Evolutionary conservation across 2,888 invertebrate genomes (phyloP).

Genomic region (Gnatocerus cornutus): DNA sequence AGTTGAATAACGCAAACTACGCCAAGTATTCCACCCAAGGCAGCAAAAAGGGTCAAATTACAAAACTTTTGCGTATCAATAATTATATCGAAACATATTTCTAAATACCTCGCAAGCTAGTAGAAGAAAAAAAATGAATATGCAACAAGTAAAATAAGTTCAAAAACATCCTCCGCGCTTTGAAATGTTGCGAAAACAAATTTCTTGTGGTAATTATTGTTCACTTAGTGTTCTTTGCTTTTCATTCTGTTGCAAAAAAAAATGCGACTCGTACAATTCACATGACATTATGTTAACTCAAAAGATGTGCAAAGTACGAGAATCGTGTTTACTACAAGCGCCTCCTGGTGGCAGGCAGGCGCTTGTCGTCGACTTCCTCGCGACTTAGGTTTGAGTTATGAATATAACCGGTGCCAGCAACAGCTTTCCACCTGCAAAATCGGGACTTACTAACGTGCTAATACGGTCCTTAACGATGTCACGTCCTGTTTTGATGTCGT

Average conservation of each 20-base stretch:
- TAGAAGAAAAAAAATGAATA: too few relatives aligned
- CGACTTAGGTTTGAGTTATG: slow-evolving; percentile 30
- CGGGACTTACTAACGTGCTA: slow-evolving; percentile 42
- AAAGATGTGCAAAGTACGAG: too few relatives aligned
- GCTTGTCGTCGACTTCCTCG: slow-evolving; percentile 10
- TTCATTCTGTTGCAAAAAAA: too few relatives aligned
- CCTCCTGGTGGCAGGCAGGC: not conserved
- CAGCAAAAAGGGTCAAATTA: not conserved
- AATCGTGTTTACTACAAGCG: not conserved
- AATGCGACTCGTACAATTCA: too few relatives aligned
- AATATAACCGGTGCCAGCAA: slow-evolving; percentile 22
- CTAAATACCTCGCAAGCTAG: too few relatives aligned
- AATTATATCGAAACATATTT: not conserved
- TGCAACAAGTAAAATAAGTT: too few relatives aligned
- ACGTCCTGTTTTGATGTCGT: slow-evolving; percentile 52
- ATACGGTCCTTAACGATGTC: slow-evolving; percentile 49
- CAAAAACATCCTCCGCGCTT: too few relatives aligned
- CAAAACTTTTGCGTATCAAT: too few relatives aligned
- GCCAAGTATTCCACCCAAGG: not conserved
- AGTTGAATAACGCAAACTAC: not conserved
- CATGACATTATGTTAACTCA: too few relatives aligned
- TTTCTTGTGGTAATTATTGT: too few relatives aligned
- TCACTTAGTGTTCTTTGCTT: too few relatives aligned
- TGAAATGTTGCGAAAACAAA: too few relatives aligned
- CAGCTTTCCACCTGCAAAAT: slow-evolving; percentile 23